phyloP scores from a whole-genome alignment of 2,888 invertebrate genomes.

The Clitarchus hookeri region DNA sequence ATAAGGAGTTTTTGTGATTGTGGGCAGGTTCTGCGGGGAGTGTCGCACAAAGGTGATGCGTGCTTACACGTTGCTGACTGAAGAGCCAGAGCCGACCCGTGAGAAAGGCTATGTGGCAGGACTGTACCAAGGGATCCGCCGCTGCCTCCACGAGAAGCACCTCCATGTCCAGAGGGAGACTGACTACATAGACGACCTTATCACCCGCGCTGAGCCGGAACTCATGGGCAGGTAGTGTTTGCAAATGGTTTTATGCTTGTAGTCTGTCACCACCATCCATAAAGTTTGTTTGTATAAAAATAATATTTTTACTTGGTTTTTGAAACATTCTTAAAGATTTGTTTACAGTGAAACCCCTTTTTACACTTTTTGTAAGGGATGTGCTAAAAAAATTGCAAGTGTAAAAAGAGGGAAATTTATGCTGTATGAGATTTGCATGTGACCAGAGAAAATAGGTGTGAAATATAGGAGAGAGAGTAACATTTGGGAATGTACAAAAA shows the following conservation, averaged over 20 bases:
- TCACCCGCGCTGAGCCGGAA: slow-evolving; percentile 90
- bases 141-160: slow-evolving; percentile 84
- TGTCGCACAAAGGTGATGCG: slow-evolving; percentile 88
- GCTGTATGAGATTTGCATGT: no score
- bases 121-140: slow-evolving; percentile 83
- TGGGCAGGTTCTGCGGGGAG: slow-evolving; percentile 78
- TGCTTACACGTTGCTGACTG: slow-evolving; percentile 86
- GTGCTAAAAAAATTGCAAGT: no score
- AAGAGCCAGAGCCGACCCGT: slow-evolving; percentile 79
- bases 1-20: background rate
- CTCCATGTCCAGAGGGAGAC: slow-evolving; percentile 87
- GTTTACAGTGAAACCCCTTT: no score
- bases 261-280: no score
- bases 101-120: slow-evolving; percentile 90
- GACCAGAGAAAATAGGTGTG: no score
- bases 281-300: no score
- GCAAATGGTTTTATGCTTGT: background rate
- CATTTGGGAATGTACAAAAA: no score
- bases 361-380: no score
- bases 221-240: slow-evolving; percentile 72
- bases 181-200: slow-evolving; percentile 85
- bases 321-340: no score
- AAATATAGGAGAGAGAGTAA: no score
- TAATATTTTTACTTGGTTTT: no score
- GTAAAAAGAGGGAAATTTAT: no score